These are phyloP conservation scores for Callyntrura guangdongensis DNA, from an alignment of 2,888 invertebrate genomes.

Conservation along the genomic window DNA sequence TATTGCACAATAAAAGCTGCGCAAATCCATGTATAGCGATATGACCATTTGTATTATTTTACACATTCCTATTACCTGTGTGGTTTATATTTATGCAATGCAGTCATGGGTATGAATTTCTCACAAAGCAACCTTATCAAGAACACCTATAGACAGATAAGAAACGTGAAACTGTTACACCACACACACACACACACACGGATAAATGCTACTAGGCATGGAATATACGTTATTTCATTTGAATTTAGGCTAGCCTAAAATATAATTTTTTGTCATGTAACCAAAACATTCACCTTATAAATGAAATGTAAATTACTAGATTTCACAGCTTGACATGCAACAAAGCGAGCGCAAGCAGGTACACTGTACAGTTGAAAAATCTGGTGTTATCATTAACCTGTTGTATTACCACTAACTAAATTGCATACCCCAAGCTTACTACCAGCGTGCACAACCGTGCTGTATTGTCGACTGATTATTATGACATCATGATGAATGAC, in stretches of 20 bases:
- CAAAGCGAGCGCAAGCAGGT: background rate
- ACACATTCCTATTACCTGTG: too few species aligned
- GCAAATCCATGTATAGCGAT: too few species aligned
- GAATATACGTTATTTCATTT: too few species aligned
- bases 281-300: background rate
- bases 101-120: too few species aligned
- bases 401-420: background rate
- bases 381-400: slow-evolving; percentile 10
- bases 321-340: slow-evolving; percentile 36
- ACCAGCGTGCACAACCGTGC: background rate
- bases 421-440: background rate
- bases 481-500: slow-evolving; percentile 48
- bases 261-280: background rate
- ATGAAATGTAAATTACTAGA: slow-evolving; percentile 1
- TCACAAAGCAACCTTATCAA: too few species aligned
- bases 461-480: slow-evolving; percentile 47
- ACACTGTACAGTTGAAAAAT: background rate
- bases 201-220: too few species aligned
- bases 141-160: too few species aligned
- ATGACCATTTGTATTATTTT: too few species aligned
- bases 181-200: too few species aligned
- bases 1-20: too few species aligned
- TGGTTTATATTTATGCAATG: too few species aligned
- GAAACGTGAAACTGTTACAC: too few species aligned
- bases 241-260: background rate